Percentiles rank a stretch among this genome's conserved stretches.
These are phyloP conservation scores for Oryzias javanicus DNA, from an alignment of 2,113 vertebrate genomes.

Conservation along the genomic window DNA sequence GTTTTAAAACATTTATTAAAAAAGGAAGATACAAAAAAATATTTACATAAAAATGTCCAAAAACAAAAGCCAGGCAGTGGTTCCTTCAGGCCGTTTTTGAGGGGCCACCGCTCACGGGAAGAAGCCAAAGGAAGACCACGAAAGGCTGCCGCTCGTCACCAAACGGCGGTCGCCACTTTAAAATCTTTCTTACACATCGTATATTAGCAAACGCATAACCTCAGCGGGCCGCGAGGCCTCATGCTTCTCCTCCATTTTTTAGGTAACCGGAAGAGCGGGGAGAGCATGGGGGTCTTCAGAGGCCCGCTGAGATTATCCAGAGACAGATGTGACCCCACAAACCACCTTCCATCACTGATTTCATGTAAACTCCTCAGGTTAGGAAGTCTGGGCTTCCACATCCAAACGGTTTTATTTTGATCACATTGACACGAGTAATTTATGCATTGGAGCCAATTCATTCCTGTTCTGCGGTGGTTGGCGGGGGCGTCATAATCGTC, in stretches of 20 bases:
- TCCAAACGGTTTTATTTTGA: no score
- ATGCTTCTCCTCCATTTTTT: conserved; percentile 1
- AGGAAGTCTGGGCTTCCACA: no score
- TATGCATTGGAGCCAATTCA: no score
- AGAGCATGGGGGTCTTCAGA: background rate
- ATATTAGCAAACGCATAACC: conserved; percentile 38
- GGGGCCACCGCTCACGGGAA: conserved; percentile 57
- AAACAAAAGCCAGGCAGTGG: conserved; percentile 59
- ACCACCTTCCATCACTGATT: conserved; percentile 18
- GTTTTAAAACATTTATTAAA: conserved; percentile 98
- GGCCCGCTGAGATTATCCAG: conserved; percentile 47
- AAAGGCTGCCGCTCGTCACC: conserved; percentile 52
- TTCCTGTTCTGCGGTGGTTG: no score
- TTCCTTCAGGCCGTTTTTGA: conserved; percentile 69
- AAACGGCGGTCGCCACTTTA: conserved; percentile 68
- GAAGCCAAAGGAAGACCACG: conserved; percentile 47
- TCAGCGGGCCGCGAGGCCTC: conserved; percentile 28
- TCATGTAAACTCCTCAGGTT: conserved; percentile 14
- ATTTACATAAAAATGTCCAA: conserved; percentile 97
- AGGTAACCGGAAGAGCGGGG: no score
- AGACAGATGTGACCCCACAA: conserved; percentile 33
- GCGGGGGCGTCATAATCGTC: no score
- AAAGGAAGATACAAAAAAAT: conserved; percentile 96
- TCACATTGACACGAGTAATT: no score
- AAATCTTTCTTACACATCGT: conserved; percentile 69